Percentiles rank a stretch among this genome's conserved stretches.
phyloP scores from a whole-genome alignment of 2,888 invertebrate species.

The Proisotoma minuta region DNA sequence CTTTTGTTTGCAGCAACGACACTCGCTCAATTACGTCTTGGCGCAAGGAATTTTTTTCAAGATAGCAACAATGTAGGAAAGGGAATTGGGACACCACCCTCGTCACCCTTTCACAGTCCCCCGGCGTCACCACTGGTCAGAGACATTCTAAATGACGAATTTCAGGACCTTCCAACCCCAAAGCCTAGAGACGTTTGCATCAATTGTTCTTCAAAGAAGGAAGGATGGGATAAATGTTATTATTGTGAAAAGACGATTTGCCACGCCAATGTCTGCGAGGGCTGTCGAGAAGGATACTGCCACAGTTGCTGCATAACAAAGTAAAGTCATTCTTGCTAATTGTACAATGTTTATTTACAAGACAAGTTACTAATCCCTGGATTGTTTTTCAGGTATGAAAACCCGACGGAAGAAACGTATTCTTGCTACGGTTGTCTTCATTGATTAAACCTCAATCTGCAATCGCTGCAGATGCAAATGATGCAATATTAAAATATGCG shows the following conservation, averaged over 20 bases:
- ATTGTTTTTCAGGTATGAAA: constrained; percentile 27
- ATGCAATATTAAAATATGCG: too few species aligned
- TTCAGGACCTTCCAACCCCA: constrained; percentile 8
- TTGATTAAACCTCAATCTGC: too few species aligned
- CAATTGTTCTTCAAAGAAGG: constrained; percentile 14
- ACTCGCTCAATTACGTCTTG: constrained; percentile 37
- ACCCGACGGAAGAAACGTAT: constrained; percentile 19
- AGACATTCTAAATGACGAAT: constrained; percentile 22
- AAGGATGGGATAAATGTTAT: constrained; percentile 15
- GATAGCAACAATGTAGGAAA: neutral
- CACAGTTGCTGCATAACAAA: constrained; percentile 32
- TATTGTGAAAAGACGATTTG: constrained; percentile 40
- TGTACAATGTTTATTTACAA: too few species aligned
- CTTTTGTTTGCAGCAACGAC: constrained; percentile 33
- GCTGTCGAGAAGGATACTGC: constrained; percentile 34
- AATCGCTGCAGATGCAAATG: neutral
- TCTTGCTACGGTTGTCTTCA: constrained; percentile 31
- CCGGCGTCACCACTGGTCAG: constrained; percentile 17
- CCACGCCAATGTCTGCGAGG: constrained; percentile 34
- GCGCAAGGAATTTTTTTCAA: constrained; percentile 34
- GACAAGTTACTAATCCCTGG: too few species aligned
- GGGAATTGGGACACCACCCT: neutral
- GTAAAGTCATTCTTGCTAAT: constrained; percentile 21
- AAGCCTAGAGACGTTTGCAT: constrained; percentile 19
- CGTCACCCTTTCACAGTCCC: neutral